Evolutionary conservation across 2,797 vertebrate species (phyloP).

Genomic region (Schizopygopsis malacanthus): DNA sequence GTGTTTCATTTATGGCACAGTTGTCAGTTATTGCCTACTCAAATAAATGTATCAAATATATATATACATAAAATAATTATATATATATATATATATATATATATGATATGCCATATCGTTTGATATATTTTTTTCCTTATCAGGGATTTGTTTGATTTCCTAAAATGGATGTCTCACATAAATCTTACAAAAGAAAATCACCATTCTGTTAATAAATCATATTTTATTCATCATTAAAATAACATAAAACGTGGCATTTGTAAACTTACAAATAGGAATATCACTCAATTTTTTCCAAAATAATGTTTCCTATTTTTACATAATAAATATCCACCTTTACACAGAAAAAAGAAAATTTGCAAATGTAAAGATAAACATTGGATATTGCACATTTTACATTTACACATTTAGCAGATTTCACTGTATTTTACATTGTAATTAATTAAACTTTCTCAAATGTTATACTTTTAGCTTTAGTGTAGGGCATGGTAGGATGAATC

Average conservation of each 20-base stretch:
- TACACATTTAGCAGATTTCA: too few species aligned
- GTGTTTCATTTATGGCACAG: background rate
- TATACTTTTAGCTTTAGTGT: background rate
- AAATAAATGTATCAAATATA: too few species aligned
- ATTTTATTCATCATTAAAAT: slow-evolving; percentile 18
- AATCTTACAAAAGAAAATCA: background rate
- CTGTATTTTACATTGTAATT: background rate
- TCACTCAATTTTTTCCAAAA: background rate
- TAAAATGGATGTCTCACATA: background rate
- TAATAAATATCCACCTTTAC: slow-evolving; percentile 22
- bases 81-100: too few species aligned
- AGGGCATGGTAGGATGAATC: background rate
- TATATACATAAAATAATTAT: too few species aligned
- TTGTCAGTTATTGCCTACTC: too few species aligned
- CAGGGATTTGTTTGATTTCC: background rate
- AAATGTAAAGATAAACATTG: background rate
- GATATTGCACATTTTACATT: background rate
- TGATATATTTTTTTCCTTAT: background rate
- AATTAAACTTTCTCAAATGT: background rate
- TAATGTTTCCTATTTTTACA: background rate
- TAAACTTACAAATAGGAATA: background rate
- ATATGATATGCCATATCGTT: too few species aligned
- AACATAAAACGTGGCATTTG: slow-evolving; percentile 6
- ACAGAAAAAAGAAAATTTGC: background rate
- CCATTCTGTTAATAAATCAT: background rate